Evolutionary conservation across 1,140 invertebrate species (phyloP), one percentile per base, ranked within the genome.

Genomic region (Drosophila athabasca): DNA sequence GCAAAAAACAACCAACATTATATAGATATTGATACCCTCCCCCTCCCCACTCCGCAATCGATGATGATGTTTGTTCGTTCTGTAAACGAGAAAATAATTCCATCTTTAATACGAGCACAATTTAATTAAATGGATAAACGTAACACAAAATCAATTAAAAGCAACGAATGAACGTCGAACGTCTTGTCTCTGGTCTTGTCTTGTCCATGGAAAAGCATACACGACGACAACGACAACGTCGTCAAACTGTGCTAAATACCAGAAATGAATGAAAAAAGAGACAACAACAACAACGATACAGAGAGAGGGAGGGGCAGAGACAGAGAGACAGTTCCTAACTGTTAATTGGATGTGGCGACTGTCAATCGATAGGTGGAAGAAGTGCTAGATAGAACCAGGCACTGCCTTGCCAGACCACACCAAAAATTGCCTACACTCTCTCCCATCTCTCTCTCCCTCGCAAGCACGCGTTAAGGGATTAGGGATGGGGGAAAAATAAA

Each of bases 311-410:
- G 35, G 35, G 9, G 46, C 1, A 31, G 8, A 58, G 15, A 48
- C n/a, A 68, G 44, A 70, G 73, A 69, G 66, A 69, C 66, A 50
- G 67, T 50, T 35, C 65, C 60, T 49, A 53, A 41, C 71, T 75
- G 71, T 75, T 75, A 75, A 75, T 75, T 75, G 71, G 71, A 75
- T 75, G 71, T 75, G 71, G 71, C 53, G 70, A 66, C 71, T 75
- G 71, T 51, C 72, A 75, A 75, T 75, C 71, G 71, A 75, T 75
- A 75, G 71, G 62, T 74, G 69, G 69, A 73, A 39, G 35, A 19
- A 29, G 24, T 31, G 17, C 62, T 13, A n/a, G n/a, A n/a, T n/a
- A n/a, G n/a, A n/a, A n/a, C n/a, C n/a, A n/a, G 61, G 43, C 26
- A 53, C 11, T 54, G 9, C 26, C 62, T 50, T 39, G 35, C 26